Base-by-base conservation (phyloP, 2,888 invertebrate genomes). In the Plagiodera versicolora region DNA sequence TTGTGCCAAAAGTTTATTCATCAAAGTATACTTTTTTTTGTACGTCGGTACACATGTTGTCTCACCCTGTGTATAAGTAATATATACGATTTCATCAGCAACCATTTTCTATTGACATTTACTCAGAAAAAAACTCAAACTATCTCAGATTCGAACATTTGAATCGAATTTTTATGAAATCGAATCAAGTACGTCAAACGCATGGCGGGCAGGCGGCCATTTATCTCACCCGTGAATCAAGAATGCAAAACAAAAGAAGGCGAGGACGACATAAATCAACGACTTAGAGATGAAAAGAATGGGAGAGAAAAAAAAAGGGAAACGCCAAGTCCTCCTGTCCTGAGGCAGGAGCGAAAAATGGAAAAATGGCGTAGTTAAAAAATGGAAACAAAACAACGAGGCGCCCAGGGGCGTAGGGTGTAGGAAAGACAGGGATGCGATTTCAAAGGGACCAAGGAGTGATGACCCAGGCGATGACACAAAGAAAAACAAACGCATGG, bases 351-450 rank as follows among this genome's bases (percentile, higher is more conserved):
- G 60, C 50, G 62, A 59, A 53, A 66, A 66, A 62, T 65, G 67
- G 64, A 66, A 69, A 69, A 39, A 72, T 70, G 70, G 69, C 60
- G 63, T 64, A 62, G 68, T 67, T 70, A 67, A 70, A 70, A 69
- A 70, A 70, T 64, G 67, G 70, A 69, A 70, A 71, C 70, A 72
- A 72, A 67, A 63, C 62, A 50, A 8, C 35, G 8, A 18, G 19
- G 17, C 17, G 17, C 17, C 3, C 35, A 30, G 10, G 1, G 30
- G 32, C 30, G 30, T 19, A 20, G 30, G 30, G 39, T 32, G 32
- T 11, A 11, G 11, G 11, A 11, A 32, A 32, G 10, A 32, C 32
- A 32, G 11, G 32, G 9, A 6, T 6, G 11, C 24, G 24, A 5
- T 24, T 24, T 24, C 3, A 6, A 24, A 24, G 6, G 6, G 24